Evolutionary conservation across 1,140 invertebrate species (phyloP), one percentile per base, ranked within the genome.

Genomic region (Diuraphis noxia): DNA sequence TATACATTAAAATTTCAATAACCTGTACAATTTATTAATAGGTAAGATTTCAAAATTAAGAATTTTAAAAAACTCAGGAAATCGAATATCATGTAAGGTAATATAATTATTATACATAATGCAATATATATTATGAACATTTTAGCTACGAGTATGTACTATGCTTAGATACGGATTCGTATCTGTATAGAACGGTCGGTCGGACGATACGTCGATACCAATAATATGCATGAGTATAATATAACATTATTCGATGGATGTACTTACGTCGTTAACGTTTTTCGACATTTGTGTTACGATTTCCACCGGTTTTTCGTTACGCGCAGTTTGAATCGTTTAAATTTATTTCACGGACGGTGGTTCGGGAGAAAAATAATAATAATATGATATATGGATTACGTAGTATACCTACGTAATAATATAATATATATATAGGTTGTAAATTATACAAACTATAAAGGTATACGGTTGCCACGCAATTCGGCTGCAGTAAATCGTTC

Each of bases 271-370:
- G 23, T 19, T 36, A 81, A 81, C 38, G 23, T 81, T 81, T 81
- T 81, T 81, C 23, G 38, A 81, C 79, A 72, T 72, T 72, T 5
- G 30, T 72, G 23, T 21, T 38, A 38, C 23, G 10, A 41, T 84
- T 84, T 84, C 40, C 40, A 43, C 30, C 81, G 81, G 81, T 43
- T 84, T 84, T 43, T 81, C 72, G 72, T 79, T 79, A 77, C 19
- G 7, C 19, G n/a, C 56, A 0, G 52, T 38, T 81, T 38, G 36
- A 63, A 63, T n/a, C 36, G 21, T 23, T 81, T 81, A 38, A n/a
- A 81, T 81, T 81, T 81, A 81, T 81, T 38, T 40, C 79, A 13
- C n/a, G 72, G 72, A 40, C 36, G 19, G 36, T 38, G 38, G 36
- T 36, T 84, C 17, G 40, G 40, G 81, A 41, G n/a, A n/a, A 72